Percentiles rank a stretch among this genome's conserved stretches.
phyloP scores from a whole-genome alignment of 1,140 invertebrate genomes.

The Cydia fagiglandana region DNA sequence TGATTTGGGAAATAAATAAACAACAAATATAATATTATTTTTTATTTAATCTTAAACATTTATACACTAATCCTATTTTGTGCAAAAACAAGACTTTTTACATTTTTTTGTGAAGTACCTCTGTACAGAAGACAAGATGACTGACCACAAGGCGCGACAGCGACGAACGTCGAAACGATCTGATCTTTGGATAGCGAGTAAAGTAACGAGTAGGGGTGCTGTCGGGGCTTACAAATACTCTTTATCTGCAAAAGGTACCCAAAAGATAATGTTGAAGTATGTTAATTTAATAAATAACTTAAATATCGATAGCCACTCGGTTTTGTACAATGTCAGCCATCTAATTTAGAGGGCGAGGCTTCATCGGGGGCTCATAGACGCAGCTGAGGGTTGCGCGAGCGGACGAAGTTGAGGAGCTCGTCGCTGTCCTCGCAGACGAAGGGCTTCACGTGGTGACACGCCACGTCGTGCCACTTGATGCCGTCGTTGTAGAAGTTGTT shows the following conservation, averaged over 20 bases:
- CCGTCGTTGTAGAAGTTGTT: conserved; percentile 97
- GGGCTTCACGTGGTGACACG: conserved; percentile 94
- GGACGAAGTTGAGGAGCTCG: conserved; percentile 93
- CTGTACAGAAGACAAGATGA: conserved; percentile 45
- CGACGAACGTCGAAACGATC: conserved; percentile 3
- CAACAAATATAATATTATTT: conserved; percentile 37
- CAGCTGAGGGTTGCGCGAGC: conserved; percentile 90
- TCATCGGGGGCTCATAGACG: conserved; percentile 82
- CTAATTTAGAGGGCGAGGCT: conserved; percentile 40
- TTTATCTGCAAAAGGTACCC: conserved; percentile 35
- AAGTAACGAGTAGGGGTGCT: background rate
- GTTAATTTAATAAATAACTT: conserved; percentile 73
- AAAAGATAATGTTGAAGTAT: conserved; percentile 38
- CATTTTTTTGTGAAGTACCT: conserved; percentile 43
- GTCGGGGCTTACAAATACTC: conserved; percentile 34
- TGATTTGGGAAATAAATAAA: conserved; percentile 35
- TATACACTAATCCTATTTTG: conserved; percentile 67
- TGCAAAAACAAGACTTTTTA: conserved; percentile 67
- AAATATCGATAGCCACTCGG: conserved; percentile 63
- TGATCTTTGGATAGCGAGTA: background rate
- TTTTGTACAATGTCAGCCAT: conserved; percentile 74
- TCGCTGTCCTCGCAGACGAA: conserved; percentile 96
- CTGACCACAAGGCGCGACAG: conserved; percentile 48
- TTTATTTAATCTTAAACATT: conserved; percentile 62
- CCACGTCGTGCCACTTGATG: conserved; percentile 95